A percentile compares a stretch with the other conserved stretches of the same genome.
Conservation (phyloP, 2,113 vertebrate species). For the Eretmochelys imbricata region DNA sequence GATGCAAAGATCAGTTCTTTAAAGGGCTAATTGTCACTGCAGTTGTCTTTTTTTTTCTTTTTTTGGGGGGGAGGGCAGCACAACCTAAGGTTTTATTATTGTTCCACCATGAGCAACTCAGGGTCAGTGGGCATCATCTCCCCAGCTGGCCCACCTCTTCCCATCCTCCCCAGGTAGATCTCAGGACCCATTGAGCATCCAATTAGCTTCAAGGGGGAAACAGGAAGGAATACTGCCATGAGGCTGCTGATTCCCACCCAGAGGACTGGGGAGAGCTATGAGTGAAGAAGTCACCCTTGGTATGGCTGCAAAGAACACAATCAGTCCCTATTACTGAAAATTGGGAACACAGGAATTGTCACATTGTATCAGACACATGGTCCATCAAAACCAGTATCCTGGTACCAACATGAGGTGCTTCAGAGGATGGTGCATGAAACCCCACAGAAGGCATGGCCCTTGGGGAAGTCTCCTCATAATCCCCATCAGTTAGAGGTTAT, state of each 20-base stretch:
- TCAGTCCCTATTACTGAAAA: no score
- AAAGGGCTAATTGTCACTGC: no score
- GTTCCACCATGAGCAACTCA: no score
- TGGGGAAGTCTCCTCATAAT: not conserved
- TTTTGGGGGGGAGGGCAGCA: no score
- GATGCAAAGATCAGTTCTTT: no score
- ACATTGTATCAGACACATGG: not conserved
- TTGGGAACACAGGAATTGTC: not conserved
- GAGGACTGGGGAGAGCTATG: not conserved
- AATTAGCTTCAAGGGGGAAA: not conserved
- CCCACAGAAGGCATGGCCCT: not conserved
- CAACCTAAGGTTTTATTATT: no score
- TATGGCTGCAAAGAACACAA: not conserved
- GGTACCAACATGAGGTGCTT: not conserved
- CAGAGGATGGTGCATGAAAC: not conserved
- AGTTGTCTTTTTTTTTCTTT: no score
- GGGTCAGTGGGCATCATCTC: not conserved
- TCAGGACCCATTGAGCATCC: not conserved
- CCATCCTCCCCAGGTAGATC: not conserved
- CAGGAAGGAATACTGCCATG: not conserved
- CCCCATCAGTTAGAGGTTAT: not conserved
- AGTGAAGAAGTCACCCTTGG: not conserved
- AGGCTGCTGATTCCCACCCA: not conserved
- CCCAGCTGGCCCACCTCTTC: not conserved
- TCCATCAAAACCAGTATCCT: not conserved